phyloP scores from a whole-genome alignment of 2,888 invertebrate genomes.

The Amaurobius ferox region DNA sequence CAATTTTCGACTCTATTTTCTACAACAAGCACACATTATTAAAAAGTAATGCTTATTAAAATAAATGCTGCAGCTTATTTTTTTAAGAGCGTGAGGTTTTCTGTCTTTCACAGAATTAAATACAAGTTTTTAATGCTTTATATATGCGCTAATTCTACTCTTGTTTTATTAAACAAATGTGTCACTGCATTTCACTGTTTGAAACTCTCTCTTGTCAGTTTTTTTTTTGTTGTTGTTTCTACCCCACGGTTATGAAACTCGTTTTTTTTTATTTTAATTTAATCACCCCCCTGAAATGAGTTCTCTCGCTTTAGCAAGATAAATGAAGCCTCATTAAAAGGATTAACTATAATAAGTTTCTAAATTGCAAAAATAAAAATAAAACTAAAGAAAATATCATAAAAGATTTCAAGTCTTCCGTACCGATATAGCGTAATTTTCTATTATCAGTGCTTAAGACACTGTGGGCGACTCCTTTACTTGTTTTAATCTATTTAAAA shows the following conservation, averaged over 20 bases:
- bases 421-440: background rate
- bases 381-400: no score
- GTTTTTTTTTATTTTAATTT: background rate
- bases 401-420: background rate
- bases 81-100: no score
- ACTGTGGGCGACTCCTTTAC: background rate
- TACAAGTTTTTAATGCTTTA: no score
- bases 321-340: conserved; percentile 18
- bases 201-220: no score
- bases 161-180: background rate
- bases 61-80: no score
- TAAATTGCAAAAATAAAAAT: conserved; percentile 5
- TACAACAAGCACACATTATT: no score
- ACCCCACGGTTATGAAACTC: background rate
- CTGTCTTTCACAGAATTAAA: no score
- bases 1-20: no score
- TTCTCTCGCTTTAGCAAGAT: background rate
- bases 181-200: background rate
- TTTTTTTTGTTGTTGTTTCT: no score
- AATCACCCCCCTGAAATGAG: background rate
- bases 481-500: background rate
- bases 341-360: background rate
- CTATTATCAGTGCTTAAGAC: background rate
- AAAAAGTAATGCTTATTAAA: no score
- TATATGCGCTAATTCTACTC: no score